Percentiles rank a stretch among this genome's conserved stretches.
phyloP scores from a whole-genome alignment of 2,888 invertebrate species.

The Luperina testacea region DNA sequence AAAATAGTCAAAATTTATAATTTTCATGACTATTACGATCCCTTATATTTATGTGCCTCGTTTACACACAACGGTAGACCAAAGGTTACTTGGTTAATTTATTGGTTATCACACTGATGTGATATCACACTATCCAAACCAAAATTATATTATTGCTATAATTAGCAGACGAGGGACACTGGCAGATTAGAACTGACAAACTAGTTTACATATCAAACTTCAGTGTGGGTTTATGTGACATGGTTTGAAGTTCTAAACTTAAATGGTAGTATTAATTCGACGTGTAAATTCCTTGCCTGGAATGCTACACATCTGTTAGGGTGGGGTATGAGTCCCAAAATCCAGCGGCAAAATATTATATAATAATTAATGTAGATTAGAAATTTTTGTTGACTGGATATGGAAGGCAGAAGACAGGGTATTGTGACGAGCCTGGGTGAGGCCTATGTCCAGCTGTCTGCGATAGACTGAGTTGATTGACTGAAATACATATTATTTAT shows the following conservation, averaged over 20 bases:
- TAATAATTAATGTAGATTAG: neutral
- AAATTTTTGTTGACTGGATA: neutral
- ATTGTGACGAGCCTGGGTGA: neutral
- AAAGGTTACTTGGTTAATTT: neutral
- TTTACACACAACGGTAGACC: neutral
- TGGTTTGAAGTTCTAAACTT: conserved; percentile 30
- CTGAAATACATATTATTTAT: neutral
- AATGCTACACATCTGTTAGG: neutral
- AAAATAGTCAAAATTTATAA: no score
- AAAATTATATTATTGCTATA: conserved; percentile 31
- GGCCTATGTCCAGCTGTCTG: neutral
- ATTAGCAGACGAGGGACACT: conserved; percentile 12
- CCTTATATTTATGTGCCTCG: no score
- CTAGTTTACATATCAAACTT: conserved; percentile 46
- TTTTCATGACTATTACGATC: no score
- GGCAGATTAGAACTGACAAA: conserved; percentile 27
- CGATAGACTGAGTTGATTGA: neutral
- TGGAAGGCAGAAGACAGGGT: no score
- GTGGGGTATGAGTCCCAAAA: neutral
- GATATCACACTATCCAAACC: neutral
- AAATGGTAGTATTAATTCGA: conserved; percentile 33
- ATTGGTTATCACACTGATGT: neutral
- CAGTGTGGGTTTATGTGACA: conserved; percentile 25
- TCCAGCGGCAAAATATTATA: neutral
- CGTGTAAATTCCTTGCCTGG: neutral